phyloP scores from a whole-genome alignment of 2,113 vertebrate species.

The Chlorocebus sabaeus region DNA sequence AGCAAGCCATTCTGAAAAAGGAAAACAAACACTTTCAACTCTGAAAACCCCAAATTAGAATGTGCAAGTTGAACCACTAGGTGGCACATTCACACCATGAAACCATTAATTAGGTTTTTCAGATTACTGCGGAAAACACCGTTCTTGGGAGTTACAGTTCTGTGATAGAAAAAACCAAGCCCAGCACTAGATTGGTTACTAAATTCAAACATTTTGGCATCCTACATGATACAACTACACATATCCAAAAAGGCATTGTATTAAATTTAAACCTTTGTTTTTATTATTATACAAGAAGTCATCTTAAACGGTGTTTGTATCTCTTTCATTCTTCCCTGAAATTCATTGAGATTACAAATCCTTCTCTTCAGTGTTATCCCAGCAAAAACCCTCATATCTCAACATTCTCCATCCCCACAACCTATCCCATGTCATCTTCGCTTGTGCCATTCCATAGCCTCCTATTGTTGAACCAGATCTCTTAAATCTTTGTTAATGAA shows the following conservation, averaged over 20 bases:
- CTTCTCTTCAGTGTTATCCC: neutral
- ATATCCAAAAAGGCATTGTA: neutral
- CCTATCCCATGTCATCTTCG: neutral
- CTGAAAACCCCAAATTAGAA: neutral
- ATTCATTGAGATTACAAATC: neutral
- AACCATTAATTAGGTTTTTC: neutral
- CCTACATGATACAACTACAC: neutral
- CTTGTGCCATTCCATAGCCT: neutral
- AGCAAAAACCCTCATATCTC: too few species aligned
- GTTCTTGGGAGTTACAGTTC: neutral
- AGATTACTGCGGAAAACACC: neutral
- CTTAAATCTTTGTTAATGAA: neutral
- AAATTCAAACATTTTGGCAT: neutral
- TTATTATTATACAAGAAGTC: neutral
- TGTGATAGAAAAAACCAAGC: neutral
- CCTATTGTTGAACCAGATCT: neutral
- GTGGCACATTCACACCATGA: neutral
- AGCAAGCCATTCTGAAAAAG: neutral
- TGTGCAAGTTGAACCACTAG: conserved; percentile 46
- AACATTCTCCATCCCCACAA: neutral
- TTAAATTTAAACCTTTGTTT: neutral
- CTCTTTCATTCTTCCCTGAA: neutral
- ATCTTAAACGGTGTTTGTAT: neutral
- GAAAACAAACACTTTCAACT: neutral
- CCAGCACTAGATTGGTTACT: neutral